Conservation (phyloP, 2,797 vertebrate genomes). For the Philypnodon macrostomus region DNA sequence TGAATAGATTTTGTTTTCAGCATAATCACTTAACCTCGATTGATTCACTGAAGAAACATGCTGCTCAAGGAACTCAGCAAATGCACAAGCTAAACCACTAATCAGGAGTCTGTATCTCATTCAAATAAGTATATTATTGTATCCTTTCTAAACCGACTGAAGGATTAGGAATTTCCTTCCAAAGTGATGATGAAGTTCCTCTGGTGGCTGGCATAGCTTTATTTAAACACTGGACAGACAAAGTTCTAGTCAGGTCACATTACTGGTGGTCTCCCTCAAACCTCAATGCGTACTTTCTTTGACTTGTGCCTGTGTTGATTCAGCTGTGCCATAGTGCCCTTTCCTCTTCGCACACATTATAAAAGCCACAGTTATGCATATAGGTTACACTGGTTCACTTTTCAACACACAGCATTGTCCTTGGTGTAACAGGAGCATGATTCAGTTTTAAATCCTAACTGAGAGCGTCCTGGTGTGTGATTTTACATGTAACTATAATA, state of each 20-base stretch:
- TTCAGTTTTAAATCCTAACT: slow-evolving; percentile 27
- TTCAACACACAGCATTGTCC: slow-evolving; percentile 12
- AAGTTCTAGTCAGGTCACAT: slow-evolving; percentile 1
- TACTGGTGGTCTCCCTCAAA: not conserved
- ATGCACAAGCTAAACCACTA: not conserved
- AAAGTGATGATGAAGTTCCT: slow-evolving; percentile 3
- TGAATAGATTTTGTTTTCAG: too few species aligned
- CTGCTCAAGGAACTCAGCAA: not conserved
- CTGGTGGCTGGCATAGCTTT: not conserved
- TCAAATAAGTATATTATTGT: not conserved
- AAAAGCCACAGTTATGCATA: slow-evolving; percentile 11
- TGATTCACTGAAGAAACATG: too few species aligned
- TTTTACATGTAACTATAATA: slow-evolving; percentile 37
- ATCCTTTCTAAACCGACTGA: not conserved
- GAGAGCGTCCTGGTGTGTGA: slow-evolving; percentile 10
- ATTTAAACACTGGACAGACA: not conserved
- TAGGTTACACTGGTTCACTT: not conserved
- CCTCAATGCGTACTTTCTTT: slow-evolving; percentile 2
- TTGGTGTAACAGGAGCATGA: slow-evolving; percentile 26
- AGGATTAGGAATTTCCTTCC: slow-evolving; percentile 8
- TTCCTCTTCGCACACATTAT: not conserved
- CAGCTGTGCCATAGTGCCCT: slow-evolving; percentile 9
- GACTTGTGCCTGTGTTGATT: not conserved
- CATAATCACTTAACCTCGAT: too few species aligned
- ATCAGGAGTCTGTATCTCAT: not conserved